Conservation (phyloP, 2,797 vertebrate species). For the Orestias chungarensis region DNA sequence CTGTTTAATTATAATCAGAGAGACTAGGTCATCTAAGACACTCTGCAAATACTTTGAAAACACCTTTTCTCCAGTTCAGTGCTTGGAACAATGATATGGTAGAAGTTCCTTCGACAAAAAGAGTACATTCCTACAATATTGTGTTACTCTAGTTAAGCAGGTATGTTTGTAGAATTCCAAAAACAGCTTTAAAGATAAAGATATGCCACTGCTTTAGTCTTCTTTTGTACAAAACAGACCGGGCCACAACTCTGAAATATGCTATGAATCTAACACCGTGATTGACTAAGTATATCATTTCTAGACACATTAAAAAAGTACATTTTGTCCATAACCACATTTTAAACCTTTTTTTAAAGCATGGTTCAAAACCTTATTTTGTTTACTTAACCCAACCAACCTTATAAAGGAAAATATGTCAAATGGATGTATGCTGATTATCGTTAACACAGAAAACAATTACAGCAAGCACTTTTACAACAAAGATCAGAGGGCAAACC, state of each 20-base stretch:
- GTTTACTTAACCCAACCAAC: no score
- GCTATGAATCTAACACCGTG: background rate
- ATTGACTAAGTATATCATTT: no score
- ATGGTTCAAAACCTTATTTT: background rate
- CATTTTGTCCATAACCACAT: background rate
- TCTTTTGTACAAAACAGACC: background rate
- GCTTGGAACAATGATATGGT: background rate
- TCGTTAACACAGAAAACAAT: background rate
- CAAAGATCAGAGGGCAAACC: background rate
- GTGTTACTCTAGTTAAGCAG: background rate
- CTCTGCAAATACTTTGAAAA: background rate
- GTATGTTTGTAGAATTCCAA: background rate
- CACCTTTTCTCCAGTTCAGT: background rate
- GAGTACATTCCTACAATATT: background rate
- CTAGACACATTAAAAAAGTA: no score
- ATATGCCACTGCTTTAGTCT: no score
- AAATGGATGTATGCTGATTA: background rate
- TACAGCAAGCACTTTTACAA: background rate
- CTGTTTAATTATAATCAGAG: background rate
- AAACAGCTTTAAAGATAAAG: background rate
- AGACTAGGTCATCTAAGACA: background rate
- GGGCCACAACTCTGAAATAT: background rate
- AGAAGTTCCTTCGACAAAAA: background rate
- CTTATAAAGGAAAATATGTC: no score
- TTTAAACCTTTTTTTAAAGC: background rate